These are phyloP conservation scores for Liparis tanakae DNA, from an alignment of 2,797 vertebrate species.

Conservation along the genomic window DNA sequence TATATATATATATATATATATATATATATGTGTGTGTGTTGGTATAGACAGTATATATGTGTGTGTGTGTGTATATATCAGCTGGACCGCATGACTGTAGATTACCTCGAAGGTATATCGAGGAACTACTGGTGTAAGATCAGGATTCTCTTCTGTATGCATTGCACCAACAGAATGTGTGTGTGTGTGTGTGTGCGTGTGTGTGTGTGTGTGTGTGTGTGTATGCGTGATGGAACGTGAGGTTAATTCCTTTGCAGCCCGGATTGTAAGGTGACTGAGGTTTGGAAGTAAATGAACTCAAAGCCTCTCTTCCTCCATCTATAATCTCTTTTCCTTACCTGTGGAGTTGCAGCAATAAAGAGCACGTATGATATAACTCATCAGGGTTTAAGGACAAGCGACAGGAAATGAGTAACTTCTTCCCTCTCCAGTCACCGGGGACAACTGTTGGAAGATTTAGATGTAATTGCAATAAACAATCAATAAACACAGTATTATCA, in stretches of 20 bases:
- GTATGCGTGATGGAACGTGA: constrained; percentile 18
- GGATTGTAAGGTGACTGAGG: constrained; percentile 47
- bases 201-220: neutral
- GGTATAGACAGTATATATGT: no score
- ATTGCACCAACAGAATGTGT: neutral
- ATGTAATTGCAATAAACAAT: no score
- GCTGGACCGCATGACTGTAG: neutral
- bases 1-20: no score
- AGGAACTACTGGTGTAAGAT: constrained; percentile 16
- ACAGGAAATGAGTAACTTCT: no score
- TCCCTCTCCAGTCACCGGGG: no score
- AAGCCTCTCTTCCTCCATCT: neutral
- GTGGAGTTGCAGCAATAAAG: neutral
- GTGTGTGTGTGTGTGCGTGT: neutral
- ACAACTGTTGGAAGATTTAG: neutral
- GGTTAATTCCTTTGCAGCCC: constrained; percentile 51
- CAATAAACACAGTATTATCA: no score
- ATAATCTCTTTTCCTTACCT: neutral
- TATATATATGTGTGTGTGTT: neutral
- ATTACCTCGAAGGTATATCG: constrained; percentile 22
- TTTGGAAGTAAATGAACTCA: constrained; percentile 60
- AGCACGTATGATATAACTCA: neutral
- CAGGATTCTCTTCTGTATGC: neutral
- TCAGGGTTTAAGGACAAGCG: neutral
- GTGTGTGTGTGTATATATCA: neutral